Base-by-base conservation (phyloP, 2,113 vertebrate species). In the Apeltes quadracus region DNA sequence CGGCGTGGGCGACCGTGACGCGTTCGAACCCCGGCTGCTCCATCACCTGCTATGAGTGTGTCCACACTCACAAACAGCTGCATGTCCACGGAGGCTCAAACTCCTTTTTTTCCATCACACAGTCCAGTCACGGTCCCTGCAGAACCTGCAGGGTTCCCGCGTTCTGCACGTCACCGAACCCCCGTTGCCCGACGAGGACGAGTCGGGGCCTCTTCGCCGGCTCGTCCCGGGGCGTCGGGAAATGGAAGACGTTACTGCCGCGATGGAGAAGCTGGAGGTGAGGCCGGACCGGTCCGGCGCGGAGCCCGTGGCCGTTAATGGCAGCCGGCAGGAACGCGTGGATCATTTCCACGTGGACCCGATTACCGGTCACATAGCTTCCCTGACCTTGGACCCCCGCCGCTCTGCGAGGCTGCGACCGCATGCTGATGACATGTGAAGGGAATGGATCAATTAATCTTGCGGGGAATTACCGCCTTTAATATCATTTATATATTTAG, bases 121-220 rank as follows among this genome's bases (percentile, higher is more conserved):
- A 97, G 97, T 99, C 77, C 97, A 97, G 88, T 98, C 97, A 88
- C 95, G 96, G 81, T 97, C 97, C 27, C 90, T 99, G 84, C 95
- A 96, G 89, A 94, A 95, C 15, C 83, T 95, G 0, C 93, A 95
- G 0, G 94, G 95, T 1, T 96, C 96, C 34, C 94, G 95, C 0
- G 94, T 96, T 75, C 61, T 90, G 48, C 75, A 89, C 1, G 62
- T 89, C 0, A 34, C 68, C 1, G 90, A 91, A 0, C 62, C 75
- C 1, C 85, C 84, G 1, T 83, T 87, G 65, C 66, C 87, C 2
- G 23, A 22, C 3, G 82, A 85, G 15, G 85, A 91, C 38, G 79
- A 91, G 54, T 66, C 83, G 1, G 69, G 90, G 55, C 29, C 82
- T 16, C 70, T 64, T 55, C 77, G 76, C 23, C 61, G 15, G 23